Evolutionary conservation across 2,113 vertebrate genomes (phyloP).

Genomic region (Pteropus alecto): DNA sequence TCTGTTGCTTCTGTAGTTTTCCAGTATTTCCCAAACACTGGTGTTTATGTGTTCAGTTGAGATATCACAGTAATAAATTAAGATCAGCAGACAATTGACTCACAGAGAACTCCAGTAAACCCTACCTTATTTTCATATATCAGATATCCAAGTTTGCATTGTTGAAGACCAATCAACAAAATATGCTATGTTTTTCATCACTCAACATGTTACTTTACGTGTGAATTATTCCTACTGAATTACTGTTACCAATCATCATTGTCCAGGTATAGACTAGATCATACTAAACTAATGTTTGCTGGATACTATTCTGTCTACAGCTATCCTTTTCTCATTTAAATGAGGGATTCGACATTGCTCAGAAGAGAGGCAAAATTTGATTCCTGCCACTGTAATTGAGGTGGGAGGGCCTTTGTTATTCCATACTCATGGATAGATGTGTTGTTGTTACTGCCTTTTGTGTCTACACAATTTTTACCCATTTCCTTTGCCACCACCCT

Average conservation of each 20-base stretch:
- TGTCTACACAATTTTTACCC: neutral
- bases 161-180: neutral
- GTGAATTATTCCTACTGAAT: neutral
- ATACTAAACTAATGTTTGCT: neutral
- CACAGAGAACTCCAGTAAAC: neutral
- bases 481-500: neutral
- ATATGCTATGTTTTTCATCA: neutral
- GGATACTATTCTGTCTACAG: neutral
- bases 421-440: neutral
- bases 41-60: neutral
- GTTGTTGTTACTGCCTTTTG: neutral
- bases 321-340: neutral
- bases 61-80: neutral
- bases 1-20: neutral
- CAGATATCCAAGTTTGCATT: neutral
- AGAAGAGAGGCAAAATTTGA: neutral
- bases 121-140: neutral
- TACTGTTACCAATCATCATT: neutral
- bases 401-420: neutral
- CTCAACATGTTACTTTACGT: neutral
- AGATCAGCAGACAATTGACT: neutral
- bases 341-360: neutral
- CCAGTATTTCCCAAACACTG: neutral
- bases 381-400: neutral
- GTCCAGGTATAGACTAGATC: neutral